Evolutionary conservation across 2,888 invertebrate genomes (phyloP), one percentile per base, ranked within the genome.

Genomic region (Drosophila longiperda): DNA sequence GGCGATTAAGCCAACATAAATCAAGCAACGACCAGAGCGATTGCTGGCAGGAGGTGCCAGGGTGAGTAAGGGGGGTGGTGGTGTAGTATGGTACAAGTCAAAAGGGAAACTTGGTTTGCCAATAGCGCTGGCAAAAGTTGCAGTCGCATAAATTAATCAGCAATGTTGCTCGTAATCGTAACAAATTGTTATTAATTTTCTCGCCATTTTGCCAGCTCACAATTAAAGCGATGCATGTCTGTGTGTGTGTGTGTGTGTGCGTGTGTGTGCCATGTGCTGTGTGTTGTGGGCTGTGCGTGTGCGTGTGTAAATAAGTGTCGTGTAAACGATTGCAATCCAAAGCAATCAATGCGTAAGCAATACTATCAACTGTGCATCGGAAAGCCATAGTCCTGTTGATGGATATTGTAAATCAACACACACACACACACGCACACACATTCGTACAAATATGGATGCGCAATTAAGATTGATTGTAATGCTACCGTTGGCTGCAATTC

Each of bases 181-280:
- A 76, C 78, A 81, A 83, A 82, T 82, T 82, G 82, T 82, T 82
- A 82, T 82, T 83, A 82, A 82, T 82, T 82, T 78, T 82, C 81
- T 82, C 76, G 66, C 78, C 62, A 75, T 73, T 82, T 79, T 80
- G 66, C 78, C 64, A 68, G 70, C 82, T 72, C 73, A 78, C 68
- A 72, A 78, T 78, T 78, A 78, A 78, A 78, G 59, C 32, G 42
- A 40, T 12, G 48, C 17, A 11, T 9, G 2, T n/a, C 49, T n/a
- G 26, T 36, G 53, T 34, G 42, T 50, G 59, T 17, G 61, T 33
- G 42, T 4, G 7, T 17, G 2, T 38, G 17, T 17, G 38, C 17
- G 36, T 36, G 15, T 1, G 42, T 53, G 65, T 49, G 60, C n/a
- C n/a, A n/a, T n/a, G n/a, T n/a, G n/a, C n/a, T n/a, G n/a, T n/a